These are phyloP conservation scores for western clawed frog (Xenopus tropicalis) DNA, from an alignment of 2,113 vertebrate species.

Conservation along the genomic window DNA sequence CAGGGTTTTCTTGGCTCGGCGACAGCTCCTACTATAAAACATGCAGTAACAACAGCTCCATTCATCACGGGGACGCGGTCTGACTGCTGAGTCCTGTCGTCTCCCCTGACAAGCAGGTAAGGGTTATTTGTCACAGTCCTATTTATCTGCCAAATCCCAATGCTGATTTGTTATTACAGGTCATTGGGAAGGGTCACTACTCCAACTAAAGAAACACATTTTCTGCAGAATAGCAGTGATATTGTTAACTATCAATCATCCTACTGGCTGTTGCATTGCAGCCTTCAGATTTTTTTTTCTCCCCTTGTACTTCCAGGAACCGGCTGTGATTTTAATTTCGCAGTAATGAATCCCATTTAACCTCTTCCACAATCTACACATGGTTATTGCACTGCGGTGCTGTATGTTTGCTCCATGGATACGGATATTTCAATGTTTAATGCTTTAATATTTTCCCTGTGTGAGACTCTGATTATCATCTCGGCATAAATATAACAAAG, in stretches of 20 bases:
- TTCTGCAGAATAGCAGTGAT: constrained; percentile 40
- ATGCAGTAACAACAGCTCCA: constrained; percentile 29
- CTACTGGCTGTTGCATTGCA: neutral
- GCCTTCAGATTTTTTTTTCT: neutral
- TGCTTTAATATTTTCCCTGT: no score
- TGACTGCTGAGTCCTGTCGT: constrained; percentile 38
- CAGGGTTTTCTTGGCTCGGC: neutral
- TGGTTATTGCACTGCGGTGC: no score
- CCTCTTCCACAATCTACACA: neutral
- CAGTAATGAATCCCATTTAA: neutral
- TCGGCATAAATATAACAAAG: no score
- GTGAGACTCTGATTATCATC: no score
- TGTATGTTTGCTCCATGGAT: no score
- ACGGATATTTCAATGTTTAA: no score
- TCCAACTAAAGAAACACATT: constrained; percentile 41
- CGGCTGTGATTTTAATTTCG: neutral
- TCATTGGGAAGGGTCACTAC: constrained; percentile 38
- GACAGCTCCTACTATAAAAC: constrained; percentile 35
- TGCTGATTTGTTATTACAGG: constrained; percentile 41
- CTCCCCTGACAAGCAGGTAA: constrained; percentile 26
- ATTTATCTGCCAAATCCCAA: constrained; percentile 44
- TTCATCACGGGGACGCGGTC: constrained; percentile 24
- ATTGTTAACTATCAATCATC: constrained; percentile 42
- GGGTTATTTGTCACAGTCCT: constrained; percentile 43
- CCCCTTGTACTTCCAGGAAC: neutral